Evolutionary conservation across 2,113 vertebrate genomes (phyloP).

Genomic region (Dryoscopus gambensis): DNA sequence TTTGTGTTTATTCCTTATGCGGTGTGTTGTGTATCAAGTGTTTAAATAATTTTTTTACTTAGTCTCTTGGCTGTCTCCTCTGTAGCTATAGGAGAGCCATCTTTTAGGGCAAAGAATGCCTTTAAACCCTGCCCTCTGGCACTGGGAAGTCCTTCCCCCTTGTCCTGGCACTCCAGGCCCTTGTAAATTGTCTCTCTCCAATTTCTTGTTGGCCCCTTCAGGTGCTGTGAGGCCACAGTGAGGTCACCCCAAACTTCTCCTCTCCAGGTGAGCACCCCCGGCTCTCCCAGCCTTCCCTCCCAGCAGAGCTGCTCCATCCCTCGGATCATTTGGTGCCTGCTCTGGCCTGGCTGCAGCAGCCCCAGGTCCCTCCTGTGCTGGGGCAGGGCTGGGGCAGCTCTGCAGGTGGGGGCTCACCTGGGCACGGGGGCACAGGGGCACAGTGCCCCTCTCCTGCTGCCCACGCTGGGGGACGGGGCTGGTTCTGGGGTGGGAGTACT

Average conservation of each 20-base stretch:
- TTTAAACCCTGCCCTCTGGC: not conserved
- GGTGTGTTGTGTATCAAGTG: not conserved
- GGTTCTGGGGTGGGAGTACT: not conserved
- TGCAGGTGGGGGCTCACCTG: not conserved
- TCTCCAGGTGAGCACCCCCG: not conserved
- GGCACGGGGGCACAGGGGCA: not conserved
- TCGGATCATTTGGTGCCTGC: not conserved
- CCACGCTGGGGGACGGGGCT: not conserved
- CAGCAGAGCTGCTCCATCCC: not conserved
- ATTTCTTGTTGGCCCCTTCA: not conserved
- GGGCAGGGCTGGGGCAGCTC: not conserved
- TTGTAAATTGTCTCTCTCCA: not conserved
- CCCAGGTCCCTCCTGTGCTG: not conserved
- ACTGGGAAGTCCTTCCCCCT: not conserved
- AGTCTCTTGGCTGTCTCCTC: not conserved
- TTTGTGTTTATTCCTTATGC: not conserved
- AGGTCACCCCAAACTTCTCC: not conserved
- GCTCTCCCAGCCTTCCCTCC: not conserved
- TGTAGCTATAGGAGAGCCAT: not conserved
- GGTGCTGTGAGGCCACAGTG: rapidly evolving
- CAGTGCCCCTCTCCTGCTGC: not conserved
- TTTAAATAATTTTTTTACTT: not conserved
- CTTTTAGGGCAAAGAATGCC: not conserved
- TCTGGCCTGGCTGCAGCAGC: not conserved
- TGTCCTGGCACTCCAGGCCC: not conserved